Conservation (phyloP, 2,797 vertebrate genomes). For the Trematomus bernacchii region DNA sequence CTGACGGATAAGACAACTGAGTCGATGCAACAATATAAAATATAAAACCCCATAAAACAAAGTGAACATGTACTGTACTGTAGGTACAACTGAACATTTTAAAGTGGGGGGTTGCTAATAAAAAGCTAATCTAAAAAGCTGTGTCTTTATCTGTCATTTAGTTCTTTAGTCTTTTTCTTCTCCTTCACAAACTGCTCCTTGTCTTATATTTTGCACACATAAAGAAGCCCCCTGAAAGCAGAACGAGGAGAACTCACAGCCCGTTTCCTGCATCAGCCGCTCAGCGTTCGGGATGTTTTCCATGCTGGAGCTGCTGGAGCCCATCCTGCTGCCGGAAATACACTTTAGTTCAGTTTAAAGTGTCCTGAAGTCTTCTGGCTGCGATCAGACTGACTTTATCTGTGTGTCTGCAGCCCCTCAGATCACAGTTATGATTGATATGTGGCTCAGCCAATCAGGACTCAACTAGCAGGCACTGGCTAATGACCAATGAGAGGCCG, state of each 20-base stretch:
- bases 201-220: background rate
- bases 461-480: background rate
- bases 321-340: constrained; percentile 63
- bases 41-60: no score
- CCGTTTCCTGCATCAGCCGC: constrained; percentile 77
- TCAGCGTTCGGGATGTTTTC: constrained; percentile 62
- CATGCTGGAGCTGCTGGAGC: constrained; percentile 68
- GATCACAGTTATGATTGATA: background rate
- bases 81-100: no score
- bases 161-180: background rate
- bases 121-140: no score
- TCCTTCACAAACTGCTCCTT: background rate
- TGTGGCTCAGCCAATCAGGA: constrained; percentile 30
- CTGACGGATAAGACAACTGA: no score
- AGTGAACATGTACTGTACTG: no score
- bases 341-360: no score
- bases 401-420: background rate
- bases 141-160: no score
- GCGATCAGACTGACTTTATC: background rate
- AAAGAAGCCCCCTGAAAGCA: background rate
- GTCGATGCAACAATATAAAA: no score
- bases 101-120: no score
- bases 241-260: constrained; percentile 68
- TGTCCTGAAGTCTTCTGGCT: background rate
- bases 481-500: constrained; percentile 3